Percentiles rank a stretch among this genome's conserved stretches.
Evolutionary conservation across 2,113 vertebrate species (phyloP).

Genomic region (Pyxicephalus adspersus): DNA sequence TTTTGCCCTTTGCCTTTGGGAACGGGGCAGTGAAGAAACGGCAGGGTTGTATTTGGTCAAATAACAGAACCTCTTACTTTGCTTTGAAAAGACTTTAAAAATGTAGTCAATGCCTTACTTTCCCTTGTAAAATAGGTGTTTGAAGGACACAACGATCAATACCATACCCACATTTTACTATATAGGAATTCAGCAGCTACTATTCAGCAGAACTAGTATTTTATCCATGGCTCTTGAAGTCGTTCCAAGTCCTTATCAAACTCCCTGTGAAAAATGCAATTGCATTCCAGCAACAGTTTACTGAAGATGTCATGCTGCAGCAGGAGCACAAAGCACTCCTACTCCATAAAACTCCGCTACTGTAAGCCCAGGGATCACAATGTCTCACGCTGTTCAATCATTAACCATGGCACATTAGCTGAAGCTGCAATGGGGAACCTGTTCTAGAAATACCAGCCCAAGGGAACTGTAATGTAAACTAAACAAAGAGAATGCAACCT

Average conservation of each 20-base stretch:
- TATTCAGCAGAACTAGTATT: not conserved
- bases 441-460: not conserved
- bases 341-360: slow-evolving; percentile 16
- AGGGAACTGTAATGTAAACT: too few relatives aligned
- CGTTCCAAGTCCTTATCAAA: slow-evolving; percentile 22
- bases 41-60: too few relatives aligned
- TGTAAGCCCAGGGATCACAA: not conserved
- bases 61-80: too few relatives aligned
- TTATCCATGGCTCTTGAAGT: not conserved
- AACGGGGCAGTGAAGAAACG: too few relatives aligned
- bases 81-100: too few relatives aligned
- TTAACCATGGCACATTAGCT: slow-evolving; percentile 8
- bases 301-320: slow-evolving; percentile 22
- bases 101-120: too few relatives aligned
- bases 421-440: not conserved
- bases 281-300: slow-evolving; percentile 40
- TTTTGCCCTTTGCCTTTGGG: too few relatives aligned
- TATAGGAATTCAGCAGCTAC: not conserved
- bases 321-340: not conserved
- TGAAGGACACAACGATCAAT: too few relatives aligned
- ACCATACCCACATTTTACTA: too few relatives aligned
- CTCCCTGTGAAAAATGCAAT: not conserved
- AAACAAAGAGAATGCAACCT: too few relatives aligned
- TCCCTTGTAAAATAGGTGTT: too few relatives aligned
- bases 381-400: slow-evolving; percentile 20